Base-by-base conservation (phyloP, 2,888 invertebrate species). In the Priocnemis perturbator region DNA sequence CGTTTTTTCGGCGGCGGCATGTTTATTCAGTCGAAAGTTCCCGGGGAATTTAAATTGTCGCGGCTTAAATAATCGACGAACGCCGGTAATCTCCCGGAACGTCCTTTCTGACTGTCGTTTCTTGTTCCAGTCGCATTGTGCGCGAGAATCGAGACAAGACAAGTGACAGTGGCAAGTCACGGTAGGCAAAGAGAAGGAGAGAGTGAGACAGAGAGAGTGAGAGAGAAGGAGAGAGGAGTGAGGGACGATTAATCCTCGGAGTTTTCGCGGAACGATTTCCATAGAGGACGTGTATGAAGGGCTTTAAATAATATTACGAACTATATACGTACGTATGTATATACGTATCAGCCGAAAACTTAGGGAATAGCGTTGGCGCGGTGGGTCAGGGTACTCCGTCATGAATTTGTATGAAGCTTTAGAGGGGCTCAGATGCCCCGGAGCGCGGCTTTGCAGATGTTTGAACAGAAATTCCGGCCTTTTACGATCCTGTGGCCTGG, bases 321-420 rank as follows among this genome's bases (percentile, higher is more conserved):
- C 48, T 58, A 50, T 26, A 47, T 45, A 11, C 19, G 47, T 47
- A 21, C n/a, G 48, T 64, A 55, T 30, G 47, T 64, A 53, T 56
- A 64, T 44, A 53, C 23, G 57, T 50, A 56, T 64, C 56, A 52
- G 55, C 55, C 71, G 69, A 76, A 78, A 78, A 78, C 78, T 78
- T 78, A 60, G 64, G 56, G 67, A 58, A 67, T 61, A 61, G 69
- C 23, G 37, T 48, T 45, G 37, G 67, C 50, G 59, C 52, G 67
- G 64, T 60, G 53, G 72, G 76, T 71, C 71, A 67, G 71, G 73
- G 66, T 68, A 72, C 65, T 67, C 67, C 67, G 75, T 76, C 74
- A 80, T 80, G 78, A 80, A 80, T 80, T 80, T 80, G 78, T 76
- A 80, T 72, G 80, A 80, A 78, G 80, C 76, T 80, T 76, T 69